A percentile compares a stretch with the other conserved stretches of the same genome.
Evolutionary conservation across 2,888 invertebrate genomes (phyloP).

Genomic region (Leptopterna dolabrata): DNA sequence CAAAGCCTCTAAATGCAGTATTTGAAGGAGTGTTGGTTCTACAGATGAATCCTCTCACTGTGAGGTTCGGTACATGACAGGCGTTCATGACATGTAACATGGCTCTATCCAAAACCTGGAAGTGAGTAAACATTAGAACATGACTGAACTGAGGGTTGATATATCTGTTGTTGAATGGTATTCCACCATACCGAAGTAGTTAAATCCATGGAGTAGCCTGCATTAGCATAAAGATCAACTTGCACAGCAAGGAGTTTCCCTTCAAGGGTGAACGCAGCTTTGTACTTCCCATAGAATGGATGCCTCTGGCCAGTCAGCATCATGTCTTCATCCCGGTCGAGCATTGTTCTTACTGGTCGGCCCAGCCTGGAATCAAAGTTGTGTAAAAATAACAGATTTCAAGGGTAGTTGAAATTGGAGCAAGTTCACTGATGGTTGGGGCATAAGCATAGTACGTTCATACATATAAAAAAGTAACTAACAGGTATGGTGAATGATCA

Average conservation of each 20-base stretch:
- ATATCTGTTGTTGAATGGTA: not conserved
- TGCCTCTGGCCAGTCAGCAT: slow-evolving; percentile 87
- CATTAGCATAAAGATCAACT: slow-evolving; percentile 82
- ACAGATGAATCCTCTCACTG: slow-evolving; percentile 80
- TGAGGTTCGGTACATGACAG: slow-evolving; percentile 81
- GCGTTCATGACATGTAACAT: slow-evolving; percentile 87
- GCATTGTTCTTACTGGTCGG: slow-evolving; percentile 85
- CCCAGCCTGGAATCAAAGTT: slow-evolving; percentile 70
- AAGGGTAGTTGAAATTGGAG: no score
- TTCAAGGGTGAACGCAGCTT: slow-evolving; percentile 80
- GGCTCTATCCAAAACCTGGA: slow-evolving; percentile 83
- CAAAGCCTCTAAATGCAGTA: slow-evolving; percentile 94
- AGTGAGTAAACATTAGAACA: slow-evolving; percentile 57
- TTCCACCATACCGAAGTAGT: slow-evolving; percentile 81
- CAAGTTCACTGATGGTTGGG: no score
- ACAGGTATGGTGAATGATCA: no score
- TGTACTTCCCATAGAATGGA: slow-evolving; percentile 86
- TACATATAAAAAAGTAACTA: no score
- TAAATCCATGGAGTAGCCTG: slow-evolving; percentile 85
- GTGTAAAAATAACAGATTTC: not conserved
- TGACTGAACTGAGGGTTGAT: not conserved
- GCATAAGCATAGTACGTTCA: no score
- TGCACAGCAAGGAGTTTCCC: slow-evolving; percentile 82
- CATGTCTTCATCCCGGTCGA: slow-evolving; percentile 97
- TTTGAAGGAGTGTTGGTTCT: slow-evolving; percentile 92